Evolutionary conservation across 2,797 vertebrate genomes (phyloP).

Genomic region (Myiotriccus ornatus): DNA sequence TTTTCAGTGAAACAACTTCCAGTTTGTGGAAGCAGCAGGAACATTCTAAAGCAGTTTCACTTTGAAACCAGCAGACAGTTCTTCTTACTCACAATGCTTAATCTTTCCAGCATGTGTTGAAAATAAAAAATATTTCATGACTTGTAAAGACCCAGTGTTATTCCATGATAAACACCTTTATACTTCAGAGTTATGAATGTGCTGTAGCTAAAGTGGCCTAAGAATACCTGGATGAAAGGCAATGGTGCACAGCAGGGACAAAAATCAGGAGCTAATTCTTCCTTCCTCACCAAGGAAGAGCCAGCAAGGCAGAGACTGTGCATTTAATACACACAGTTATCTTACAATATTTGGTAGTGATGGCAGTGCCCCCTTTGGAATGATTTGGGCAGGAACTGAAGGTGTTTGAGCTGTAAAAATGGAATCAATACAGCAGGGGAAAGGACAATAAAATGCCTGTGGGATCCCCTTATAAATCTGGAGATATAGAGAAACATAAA

Average conservation of each 20-base stretch:
- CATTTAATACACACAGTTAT: background rate
- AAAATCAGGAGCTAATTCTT: background rate
- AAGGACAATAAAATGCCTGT: background rate
- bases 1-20: background rate
- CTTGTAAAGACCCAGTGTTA: background rate
- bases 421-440: background rate
- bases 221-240: background rate
- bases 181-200: background rate
- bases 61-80: background rate
- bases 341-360: fast-evolving
- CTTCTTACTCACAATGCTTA: background rate
- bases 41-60: background rate
- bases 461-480: background rate
- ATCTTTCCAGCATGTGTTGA: background rate
- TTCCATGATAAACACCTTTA: background rate
- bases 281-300: background rate
- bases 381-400: background rate
- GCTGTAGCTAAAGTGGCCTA: background rate
- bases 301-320: background rate
- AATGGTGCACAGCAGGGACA: fast-evolving
- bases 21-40: background rate
- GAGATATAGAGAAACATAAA: background rate
- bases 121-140: background rate
- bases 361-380: background rate
- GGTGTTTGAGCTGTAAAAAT: background rate